These are phyloP conservation scores for Platycheirus rosarum DNA, from an alignment of 2,888 invertebrate genomes.

Conservation along the genomic window DNA sequence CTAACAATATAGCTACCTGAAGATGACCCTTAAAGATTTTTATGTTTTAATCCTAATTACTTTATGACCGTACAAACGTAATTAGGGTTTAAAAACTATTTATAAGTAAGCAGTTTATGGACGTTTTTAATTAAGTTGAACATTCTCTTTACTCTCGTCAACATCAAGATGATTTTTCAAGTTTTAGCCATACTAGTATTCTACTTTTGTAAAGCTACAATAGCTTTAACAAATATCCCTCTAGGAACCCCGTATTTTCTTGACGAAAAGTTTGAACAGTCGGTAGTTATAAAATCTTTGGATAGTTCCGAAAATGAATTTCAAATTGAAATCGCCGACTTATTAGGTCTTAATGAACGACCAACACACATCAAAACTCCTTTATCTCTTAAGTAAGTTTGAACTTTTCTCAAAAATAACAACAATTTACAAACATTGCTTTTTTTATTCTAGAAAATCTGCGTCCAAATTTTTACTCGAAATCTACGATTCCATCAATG, in stretches of 20 bases:
- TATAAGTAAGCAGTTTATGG: background rate
- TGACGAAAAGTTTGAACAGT: constrained; percentile 54
- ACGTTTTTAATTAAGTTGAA: background rate
- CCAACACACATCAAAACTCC: constrained; percentile 85
- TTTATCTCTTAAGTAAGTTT: constrained; percentile 77
- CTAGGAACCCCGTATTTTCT: constrained; percentile 24
- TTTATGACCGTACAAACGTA: background rate
- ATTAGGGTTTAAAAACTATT: background rate
- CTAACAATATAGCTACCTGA: too few species aligned
- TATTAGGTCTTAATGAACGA: constrained; percentile 92
- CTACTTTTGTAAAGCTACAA: background rate
- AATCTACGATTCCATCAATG: constrained; percentile 90
- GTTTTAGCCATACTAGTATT: constrained; percentile 6
- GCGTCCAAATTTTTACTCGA: constrained; percentile 93
- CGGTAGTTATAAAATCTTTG: constrained; percentile 39
- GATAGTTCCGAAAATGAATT: constrained; percentile 48
- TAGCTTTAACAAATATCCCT: background rate
- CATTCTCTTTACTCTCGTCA: background rate
- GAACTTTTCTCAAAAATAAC: background rate
- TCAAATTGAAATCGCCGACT: constrained; percentile 87
- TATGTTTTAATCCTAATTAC: constrained; percentile 8
- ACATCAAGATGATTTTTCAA: constrained; percentile 28
- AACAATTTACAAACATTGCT: too few species aligned
- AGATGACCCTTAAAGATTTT: too few species aligned
- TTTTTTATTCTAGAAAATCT: too few species aligned